Conservation (phyloP, 2,797 vertebrate species). For the Benthosema pterotum region DNA sequence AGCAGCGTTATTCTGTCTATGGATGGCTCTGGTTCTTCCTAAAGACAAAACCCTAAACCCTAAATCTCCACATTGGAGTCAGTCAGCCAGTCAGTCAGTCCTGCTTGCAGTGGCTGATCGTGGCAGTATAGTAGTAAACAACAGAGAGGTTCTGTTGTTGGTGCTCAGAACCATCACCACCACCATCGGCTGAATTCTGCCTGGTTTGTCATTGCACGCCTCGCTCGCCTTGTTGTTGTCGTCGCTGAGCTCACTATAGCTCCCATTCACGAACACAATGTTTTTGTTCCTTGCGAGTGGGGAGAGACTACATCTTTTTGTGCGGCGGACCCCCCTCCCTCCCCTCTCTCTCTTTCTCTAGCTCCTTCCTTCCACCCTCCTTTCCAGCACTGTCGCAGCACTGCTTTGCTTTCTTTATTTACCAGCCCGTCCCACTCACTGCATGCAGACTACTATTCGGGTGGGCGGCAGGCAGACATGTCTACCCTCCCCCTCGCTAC, state of each 20-base stretch:
- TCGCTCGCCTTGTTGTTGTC: constrained; percentile 55
- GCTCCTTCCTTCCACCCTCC: constrained; percentile 14
- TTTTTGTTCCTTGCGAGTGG: constrained; percentile 66
- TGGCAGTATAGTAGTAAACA: too few relatives aligned
- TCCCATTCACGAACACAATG: constrained; percentile 72
- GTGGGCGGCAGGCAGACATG: too few relatives aligned
- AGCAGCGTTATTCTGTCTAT: too few relatives aligned
- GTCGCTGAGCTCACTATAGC: constrained; percentile 67
- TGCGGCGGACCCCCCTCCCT: constrained; percentile 57
- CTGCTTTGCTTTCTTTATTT: constrained; percentile 52
- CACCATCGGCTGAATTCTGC: constrained; percentile 59
- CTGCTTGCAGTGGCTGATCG: constrained; percentile 52
- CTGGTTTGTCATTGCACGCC: constrained; percentile 68
- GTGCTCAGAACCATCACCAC: constrained; percentile 57
- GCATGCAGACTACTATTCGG: too few relatives aligned
- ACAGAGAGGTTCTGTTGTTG: constrained; percentile 41
- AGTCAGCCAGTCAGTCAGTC: constrained; percentile 57
- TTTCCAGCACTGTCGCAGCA: constrained; percentile 24
- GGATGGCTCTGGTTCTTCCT: too few relatives aligned
- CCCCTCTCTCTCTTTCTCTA: constrained; percentile 50
- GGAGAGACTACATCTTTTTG: constrained; percentile 60
- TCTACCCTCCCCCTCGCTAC: constrained; percentile 74
- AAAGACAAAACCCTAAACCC: constrained; percentile 61
- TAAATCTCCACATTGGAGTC: constrained; percentile 58
- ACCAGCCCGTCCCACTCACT: constrained; percentile 63